Conservation (phyloP, 2,888 invertebrate genomes). For the Pyrrhosoma nymphula region DNA sequence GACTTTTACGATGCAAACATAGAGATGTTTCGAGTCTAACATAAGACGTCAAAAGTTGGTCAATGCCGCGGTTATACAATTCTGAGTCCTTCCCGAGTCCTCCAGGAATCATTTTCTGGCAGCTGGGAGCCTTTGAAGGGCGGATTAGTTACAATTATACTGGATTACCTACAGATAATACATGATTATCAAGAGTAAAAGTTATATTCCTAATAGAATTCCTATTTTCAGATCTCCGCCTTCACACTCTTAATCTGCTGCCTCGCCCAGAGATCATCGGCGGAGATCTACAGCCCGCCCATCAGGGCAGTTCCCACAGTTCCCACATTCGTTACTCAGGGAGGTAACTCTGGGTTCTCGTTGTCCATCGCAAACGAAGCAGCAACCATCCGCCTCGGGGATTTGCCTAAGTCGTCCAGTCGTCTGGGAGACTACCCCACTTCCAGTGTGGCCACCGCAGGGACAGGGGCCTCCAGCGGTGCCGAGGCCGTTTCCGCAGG, state of each 20-base stretch:
- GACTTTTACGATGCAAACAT: too few species aligned
- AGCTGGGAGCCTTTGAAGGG: too few species aligned
- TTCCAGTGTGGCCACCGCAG: too few species aligned
- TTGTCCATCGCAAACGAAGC: background rate
- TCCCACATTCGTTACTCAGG: background rate
- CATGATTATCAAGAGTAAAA: too few species aligned
- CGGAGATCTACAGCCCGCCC: background rate
- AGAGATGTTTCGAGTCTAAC: too few species aligned
- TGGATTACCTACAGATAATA: too few species aligned
- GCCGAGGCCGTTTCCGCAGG: background rate
- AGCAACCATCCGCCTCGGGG: background rate
- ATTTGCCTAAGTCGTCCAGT: background rate
- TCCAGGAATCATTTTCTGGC: too few species aligned
- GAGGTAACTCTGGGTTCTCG: background rate
- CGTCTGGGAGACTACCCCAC: background rate
- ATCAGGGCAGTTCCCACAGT: background rate
- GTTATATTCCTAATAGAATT: background rate
- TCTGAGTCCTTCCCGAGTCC: too few species aligned
- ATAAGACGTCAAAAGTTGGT: too few species aligned
- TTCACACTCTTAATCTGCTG: background rate
- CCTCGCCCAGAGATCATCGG: background rate
- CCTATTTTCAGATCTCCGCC: background rate
- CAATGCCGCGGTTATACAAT: too few species aligned
- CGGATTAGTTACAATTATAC: too few species aligned
- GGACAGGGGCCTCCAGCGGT: too few species aligned